Percentiles rank a stretch among this genome's conserved stretches.
Conservation (phyloP, 2,888 invertebrate species). For the Orthosia incerta region DNA sequence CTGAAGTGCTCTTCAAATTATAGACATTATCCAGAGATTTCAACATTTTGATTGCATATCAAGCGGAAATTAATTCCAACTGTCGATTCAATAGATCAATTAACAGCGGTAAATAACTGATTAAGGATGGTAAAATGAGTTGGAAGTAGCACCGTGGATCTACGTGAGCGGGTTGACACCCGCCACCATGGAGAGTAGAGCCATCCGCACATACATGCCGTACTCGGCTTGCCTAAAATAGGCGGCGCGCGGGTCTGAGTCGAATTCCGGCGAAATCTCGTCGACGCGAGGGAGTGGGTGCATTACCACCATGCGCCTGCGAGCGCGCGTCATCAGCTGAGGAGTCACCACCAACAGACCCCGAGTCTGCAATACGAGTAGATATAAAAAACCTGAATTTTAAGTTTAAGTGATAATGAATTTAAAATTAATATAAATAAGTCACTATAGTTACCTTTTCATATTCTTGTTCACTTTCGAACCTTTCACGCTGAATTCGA, state of each 20-base stretch:
- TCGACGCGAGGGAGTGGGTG: conserved; percentile 98
- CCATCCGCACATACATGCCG: conserved; percentile 99
- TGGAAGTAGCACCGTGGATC: conserved; percentile 20
- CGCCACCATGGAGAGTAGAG: conserved; percentile 97
- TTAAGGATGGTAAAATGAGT: conserved; percentile 14
- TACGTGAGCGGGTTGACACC: conserved; percentile 90
- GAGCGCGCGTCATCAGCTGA: conserved; percentile 98
- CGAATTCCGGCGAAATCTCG: conserved; percentile 98
- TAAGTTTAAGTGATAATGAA: too few relatives aligned
- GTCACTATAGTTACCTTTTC: conserved; percentile 94
- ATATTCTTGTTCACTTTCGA: conserved; percentile 96
- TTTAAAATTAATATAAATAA: not conserved
- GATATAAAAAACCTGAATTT: not conserved
- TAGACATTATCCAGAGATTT: conserved; percentile 33
- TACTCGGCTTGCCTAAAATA: conserved; percentile 99
- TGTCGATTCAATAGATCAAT: conserved; percentile 12
- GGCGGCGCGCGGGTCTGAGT: conserved; percentile 98
- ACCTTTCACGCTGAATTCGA: conserved; percentile 98
- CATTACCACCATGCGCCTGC: conserved; percentile 98
- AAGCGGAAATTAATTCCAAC: conserved; percentile 21
- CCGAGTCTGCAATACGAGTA: conserved; percentile 91
- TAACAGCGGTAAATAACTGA: conserved; percentile 12
- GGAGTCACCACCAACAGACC: conserved; percentile 98
- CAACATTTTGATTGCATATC: conserved; percentile 48
- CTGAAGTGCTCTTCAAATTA: conserved; percentile 31